phyloP scores from a whole-genome alignment of 1,140 invertebrate genomes.

The Daktulosphaira vitifoliae region DNA sequence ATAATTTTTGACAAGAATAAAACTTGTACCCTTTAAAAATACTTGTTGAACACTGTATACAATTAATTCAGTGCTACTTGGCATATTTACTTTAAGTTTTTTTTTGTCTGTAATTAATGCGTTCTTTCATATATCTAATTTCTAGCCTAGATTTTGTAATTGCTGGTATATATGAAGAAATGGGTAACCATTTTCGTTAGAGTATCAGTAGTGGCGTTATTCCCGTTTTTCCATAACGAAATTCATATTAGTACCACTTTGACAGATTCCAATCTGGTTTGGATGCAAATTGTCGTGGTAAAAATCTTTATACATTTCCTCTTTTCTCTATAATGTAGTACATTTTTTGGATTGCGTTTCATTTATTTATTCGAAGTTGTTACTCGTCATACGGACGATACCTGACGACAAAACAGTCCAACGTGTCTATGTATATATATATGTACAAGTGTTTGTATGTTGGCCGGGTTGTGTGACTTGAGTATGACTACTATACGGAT shows the following conservation, averaged over 20 bases:
- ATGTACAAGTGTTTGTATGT: not conserved
- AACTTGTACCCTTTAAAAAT: too few species aligned
- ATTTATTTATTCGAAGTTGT: not conserved
- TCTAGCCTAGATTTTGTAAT: too few species aligned
- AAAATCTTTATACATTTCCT: not conserved
- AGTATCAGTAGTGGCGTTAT: constrained; percentile 48
- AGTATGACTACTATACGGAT: not conserved
- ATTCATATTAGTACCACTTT: constrained; percentile 22
- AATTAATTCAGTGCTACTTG: too few species aligned
- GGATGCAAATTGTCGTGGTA: constrained; percentile 21
- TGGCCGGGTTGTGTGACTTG: not conserved
- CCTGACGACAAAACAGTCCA: not conserved
- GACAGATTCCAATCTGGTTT: constrained; percentile 23
- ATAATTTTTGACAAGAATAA: too few species aligned
- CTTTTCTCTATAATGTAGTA: not conserved
- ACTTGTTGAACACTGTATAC: too few species aligned
- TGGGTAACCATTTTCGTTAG: too few species aligned
- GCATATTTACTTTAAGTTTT: too few species aligned
- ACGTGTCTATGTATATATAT: too few species aligned
- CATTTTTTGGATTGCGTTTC: not conserved
- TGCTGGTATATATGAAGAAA: not conserved
- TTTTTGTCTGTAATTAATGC: too few species aligned
- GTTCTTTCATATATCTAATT: too few species aligned
- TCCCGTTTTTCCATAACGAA: constrained; percentile 21
- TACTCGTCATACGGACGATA: not conserved